These are phyloP conservation scores for Cosmopolites sordidus DNA, from an alignment of 2,888 invertebrate species.

Conservation along the genomic window DNA sequence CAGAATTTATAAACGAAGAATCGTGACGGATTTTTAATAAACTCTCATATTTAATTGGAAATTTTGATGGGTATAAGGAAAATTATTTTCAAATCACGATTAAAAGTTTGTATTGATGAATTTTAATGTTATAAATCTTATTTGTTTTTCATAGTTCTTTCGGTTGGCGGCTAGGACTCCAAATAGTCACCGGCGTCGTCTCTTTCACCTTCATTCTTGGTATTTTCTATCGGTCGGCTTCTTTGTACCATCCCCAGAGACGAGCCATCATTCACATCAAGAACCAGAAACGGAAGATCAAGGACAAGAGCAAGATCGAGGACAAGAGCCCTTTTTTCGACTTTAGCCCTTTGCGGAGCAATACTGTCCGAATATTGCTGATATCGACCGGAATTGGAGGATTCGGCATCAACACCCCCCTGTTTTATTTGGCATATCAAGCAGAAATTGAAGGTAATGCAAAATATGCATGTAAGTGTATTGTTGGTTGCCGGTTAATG, in stretches of 20 bases:
- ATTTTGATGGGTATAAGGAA: no score
- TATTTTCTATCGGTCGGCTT: slow-evolving; percentile 83
- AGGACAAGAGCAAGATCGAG: slow-evolving; percentile 70
- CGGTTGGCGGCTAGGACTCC: slow-evolving; percentile 78
- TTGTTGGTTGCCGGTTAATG: no score
- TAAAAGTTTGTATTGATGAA: no score
- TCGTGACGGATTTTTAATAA: no score
- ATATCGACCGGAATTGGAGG: slow-evolving; percentile 75
- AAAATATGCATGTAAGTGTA: no score
- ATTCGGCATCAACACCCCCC: slow-evolving; percentile 81
- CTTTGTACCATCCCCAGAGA: slow-evolving; percentile 82
- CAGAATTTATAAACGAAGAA: no score
- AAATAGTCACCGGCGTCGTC: slow-evolving; percentile 79
- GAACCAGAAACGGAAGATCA: slow-evolving; percentile 80
- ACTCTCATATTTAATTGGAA: no score
- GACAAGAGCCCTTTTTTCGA: slow-evolving; percentile 84
- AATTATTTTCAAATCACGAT: no score
- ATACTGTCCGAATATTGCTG: slow-evolving; percentile 77
- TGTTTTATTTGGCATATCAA: slow-evolving; percentile 77
- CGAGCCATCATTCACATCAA: slow-evolving; percentile 84
- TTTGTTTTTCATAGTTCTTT: slow-evolving; percentile 56
- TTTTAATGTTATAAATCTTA: not conserved
- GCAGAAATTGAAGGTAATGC: slow-evolving; percentile 63
- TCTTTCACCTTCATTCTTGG: slow-evolving; percentile 80
- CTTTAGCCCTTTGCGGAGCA: slow-evolving; percentile 77